A percentile compares a stretch with the other conserved stretches of the same genome.
These are phyloP conservation scores for Nipponia nippon DNA, from an alignment of 2,113 vertebrate species.

Conservation along the genomic window DNA sequence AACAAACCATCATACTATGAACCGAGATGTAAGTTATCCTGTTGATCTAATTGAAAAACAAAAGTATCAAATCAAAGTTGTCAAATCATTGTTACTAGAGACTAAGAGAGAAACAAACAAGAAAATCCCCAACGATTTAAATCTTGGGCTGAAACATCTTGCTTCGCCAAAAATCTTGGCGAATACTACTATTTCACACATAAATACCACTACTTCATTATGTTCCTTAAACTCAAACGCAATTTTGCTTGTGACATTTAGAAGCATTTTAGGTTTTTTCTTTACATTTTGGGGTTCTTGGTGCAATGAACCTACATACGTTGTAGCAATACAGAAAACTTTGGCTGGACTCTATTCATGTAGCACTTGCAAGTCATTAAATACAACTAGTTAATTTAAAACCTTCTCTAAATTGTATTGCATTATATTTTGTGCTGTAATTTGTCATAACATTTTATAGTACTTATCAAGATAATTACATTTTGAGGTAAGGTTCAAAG, in stretches of 20 bases:
- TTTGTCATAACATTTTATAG: conserved; percentile 33
- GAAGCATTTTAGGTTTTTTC: neutral
- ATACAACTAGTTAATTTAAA: neutral
- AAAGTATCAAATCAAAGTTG: neutral
- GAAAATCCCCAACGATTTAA: neutral
- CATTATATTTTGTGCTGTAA: neutral
- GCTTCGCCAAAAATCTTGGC: fast-evolving
- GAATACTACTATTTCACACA: neutral
- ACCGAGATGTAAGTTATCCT: neutral
- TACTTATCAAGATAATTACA: conserved; percentile 43
- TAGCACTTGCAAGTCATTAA: neutral
- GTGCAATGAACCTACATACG: neutral
- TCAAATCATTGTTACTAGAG: neutral
- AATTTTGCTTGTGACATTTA: neutral
- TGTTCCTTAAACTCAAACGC: neutral
- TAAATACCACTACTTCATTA: neutral
- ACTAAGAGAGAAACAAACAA: neutral
- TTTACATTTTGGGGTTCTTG: neutral
- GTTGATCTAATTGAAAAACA: neutral
- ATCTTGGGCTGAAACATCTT: fast-evolving
- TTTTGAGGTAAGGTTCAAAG: conserved; percentile 15
- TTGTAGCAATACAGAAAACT: neutral
- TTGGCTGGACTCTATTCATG: neutral
- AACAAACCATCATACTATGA: neutral
- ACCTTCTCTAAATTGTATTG: neutral